These are phyloP conservation scores for Platichthys stellatus DNA, from an alignment of 2,113 vertebrate species.

Conservation along the genomic window DNA sequence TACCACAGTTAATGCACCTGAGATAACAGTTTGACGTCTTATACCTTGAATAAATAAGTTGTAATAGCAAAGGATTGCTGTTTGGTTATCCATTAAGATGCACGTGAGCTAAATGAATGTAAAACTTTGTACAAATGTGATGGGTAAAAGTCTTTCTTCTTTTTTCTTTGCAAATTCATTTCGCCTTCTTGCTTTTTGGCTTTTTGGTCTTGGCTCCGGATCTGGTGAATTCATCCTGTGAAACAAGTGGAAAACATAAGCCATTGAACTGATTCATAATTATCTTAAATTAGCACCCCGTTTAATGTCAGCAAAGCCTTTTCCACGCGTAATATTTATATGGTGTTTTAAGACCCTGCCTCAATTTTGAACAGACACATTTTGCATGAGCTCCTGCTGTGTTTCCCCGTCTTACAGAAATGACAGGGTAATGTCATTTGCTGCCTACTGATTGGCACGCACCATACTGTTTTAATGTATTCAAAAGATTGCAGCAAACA, in stretches of 20 bases:
- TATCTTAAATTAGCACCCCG: conserved; percentile 40
- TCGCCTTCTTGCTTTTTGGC: conserved; percentile 81
- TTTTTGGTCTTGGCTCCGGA: conserved; percentile 77
- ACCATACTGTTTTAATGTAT: conserved; percentile 58
- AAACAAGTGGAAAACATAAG: conserved; percentile 47
- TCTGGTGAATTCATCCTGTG: conserved; percentile 79
- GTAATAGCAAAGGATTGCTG: neutral
- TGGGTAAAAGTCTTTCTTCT: neutral
- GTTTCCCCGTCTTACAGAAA: conserved; percentile 35
- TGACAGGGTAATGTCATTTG: conserved; percentile 40
- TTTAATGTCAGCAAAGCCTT: conserved; percentile 35
- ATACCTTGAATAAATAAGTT: conserved; percentile 1
- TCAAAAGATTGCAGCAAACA: conserved; percentile 58
- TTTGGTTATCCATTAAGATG: neutral
- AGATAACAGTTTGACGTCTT: conserved; percentile 2
- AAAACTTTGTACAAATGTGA: neutral
- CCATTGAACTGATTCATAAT: conserved; percentile 36
- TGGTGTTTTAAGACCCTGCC: conserved; percentile 37
- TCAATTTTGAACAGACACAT: conserved; percentile 8
- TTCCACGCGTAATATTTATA: conserved; percentile 30
- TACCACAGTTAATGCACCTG: too few relatives aligned
- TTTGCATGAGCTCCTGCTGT: conserved; percentile 41
- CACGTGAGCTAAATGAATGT: neutral
- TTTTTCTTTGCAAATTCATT: conserved; percentile 59
- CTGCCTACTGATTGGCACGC: conserved; percentile 57